Evolutionary conservation across 2,888 invertebrate species (phyloP), one percentile per base, ranked within the genome.

Genomic region (Argyra leucocephala): DNA sequence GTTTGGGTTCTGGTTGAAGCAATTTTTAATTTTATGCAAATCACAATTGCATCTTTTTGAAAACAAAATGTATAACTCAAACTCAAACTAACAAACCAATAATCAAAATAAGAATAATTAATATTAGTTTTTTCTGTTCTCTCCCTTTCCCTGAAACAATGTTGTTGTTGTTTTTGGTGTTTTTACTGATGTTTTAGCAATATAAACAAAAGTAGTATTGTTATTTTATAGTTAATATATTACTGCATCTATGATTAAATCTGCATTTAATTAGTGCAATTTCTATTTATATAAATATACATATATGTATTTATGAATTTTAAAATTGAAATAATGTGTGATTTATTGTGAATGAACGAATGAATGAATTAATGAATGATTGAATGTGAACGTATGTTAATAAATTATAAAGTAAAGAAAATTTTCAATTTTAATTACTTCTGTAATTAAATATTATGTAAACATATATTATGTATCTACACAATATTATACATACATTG

Each of bases 211-310:
- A 31, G 31, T 31, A 31, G 7, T 31, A 12, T 31, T 31, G 7
- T 6, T 7, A 10, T 31, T 31, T 31, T 31, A 4, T 1, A 31
- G 7, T 31, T 31, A 10, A 12, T 31, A n/a, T n/a, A 48, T 48
- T 48, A 18, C 18, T 48, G 48, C 48, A 48, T 18, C n/a, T 48
- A 48, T 48, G 48, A 48, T 48, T 48, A 48, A 48, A 48, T 48
- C 48, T 48, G 48, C 48, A 48, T 48, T 48, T 48, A 48, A 48
- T 48, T 48, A 48, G n/a, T 48, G 48, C 48, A 48, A 48, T 48
- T 48, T 48, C 10, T 37, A 12, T 37, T 9, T 37, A 26, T 7
- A 26, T 26, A 26, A 4, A 26, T 26, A 10, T 48, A n/a, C 48
- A 48, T 48, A 18, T 48, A 48, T 48, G 48, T 18, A 48, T 48